Percentiles rank a stretch among this genome's conserved stretches.
phyloP scores from a whole-genome alignment of 2,113 vertebrate species.

The Phaetusa simplex region DNA sequence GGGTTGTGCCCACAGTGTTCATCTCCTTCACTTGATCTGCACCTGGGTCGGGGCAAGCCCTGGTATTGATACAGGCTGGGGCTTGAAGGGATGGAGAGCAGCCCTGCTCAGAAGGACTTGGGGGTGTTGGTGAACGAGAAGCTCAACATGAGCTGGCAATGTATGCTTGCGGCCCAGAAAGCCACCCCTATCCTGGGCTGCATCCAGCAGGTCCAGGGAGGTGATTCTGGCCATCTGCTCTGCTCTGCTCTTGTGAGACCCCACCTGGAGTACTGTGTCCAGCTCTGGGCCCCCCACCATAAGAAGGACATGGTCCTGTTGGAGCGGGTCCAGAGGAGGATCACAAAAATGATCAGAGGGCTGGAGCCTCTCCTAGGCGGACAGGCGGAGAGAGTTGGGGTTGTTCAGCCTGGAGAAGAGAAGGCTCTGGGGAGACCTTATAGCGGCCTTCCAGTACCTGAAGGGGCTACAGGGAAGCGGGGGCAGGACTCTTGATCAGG shows the following conservation, averaged over 20 bases:
- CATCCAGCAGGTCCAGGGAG: neutral
- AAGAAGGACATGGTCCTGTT: neutral
- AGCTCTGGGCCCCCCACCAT: neutral
- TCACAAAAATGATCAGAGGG: too few relatives aligned
- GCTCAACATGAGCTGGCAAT: too few relatives aligned
- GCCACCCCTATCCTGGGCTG: neutral
- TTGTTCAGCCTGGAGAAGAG: neutral
- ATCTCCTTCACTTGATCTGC: fast-evolving
- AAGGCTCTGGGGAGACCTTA: neutral
- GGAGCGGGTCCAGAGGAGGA: neutral
- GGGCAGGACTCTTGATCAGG: neutral
- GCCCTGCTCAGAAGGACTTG: neutral
- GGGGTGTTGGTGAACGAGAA: neutral
- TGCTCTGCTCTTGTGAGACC: neutral
- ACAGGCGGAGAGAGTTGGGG: neutral
- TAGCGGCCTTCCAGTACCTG: neutral
- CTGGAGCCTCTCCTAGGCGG: neutral
- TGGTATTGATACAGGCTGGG: neutral
- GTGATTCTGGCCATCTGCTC: neutral
- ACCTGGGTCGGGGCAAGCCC: neutral
- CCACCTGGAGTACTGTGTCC: neutral
- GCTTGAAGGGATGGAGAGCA: neutral
- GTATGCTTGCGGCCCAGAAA: neutral
- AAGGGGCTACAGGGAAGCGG: neutral
- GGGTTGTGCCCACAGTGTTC: neutral